Conservation (phyloP, 2,888 invertebrate genomes). For the Meta bourneti region DNA sequence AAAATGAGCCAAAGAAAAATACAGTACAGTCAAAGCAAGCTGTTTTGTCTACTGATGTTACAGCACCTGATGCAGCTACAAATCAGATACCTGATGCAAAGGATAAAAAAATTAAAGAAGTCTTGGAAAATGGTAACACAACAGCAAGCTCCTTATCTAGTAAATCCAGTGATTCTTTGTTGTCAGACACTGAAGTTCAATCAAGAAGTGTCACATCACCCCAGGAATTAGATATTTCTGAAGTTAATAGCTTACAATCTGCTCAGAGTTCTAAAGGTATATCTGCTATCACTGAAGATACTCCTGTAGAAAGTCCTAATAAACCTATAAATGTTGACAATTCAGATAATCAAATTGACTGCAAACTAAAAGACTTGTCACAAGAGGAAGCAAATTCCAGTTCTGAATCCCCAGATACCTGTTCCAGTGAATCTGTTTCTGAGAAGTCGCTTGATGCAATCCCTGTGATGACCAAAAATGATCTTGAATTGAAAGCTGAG, state of each 20-base stretch:
- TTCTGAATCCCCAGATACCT: not conserved
- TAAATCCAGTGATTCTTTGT: constrained; percentile 9
- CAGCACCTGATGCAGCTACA: not conserved
- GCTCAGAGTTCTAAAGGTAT: constrained; percentile 4
- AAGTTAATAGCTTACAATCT: not conserved
- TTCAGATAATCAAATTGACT: not conserved
- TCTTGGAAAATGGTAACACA: constrained; percentile 6
- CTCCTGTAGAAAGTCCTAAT: constrained; percentile 4
- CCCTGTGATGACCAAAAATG: constrained; percentile 9
- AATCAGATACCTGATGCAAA: constrained; percentile 5
- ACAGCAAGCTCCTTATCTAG: not conserved
- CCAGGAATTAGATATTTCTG: constrained; percentile 6
- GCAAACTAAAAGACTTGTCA: not conserved
- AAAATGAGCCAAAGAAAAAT: constrained; percentile 56
- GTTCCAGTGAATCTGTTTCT: not conserved
- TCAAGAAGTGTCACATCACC: not conserved
- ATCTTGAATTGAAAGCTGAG: constrained; percentile 27
- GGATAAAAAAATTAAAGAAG: constrained; percentile 24
- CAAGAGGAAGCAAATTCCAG: not conserved
- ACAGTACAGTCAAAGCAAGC: constrained; percentile 2
- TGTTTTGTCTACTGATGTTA: constrained; percentile 5
- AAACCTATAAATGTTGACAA: not conserved
- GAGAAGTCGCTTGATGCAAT: not conserved
- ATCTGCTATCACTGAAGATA: constrained; percentile 5
- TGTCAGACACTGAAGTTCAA: not conserved